phyloP scores from a whole-genome alignment of 1,140 invertebrate genomes.

The Apis mellifera region DNA sequence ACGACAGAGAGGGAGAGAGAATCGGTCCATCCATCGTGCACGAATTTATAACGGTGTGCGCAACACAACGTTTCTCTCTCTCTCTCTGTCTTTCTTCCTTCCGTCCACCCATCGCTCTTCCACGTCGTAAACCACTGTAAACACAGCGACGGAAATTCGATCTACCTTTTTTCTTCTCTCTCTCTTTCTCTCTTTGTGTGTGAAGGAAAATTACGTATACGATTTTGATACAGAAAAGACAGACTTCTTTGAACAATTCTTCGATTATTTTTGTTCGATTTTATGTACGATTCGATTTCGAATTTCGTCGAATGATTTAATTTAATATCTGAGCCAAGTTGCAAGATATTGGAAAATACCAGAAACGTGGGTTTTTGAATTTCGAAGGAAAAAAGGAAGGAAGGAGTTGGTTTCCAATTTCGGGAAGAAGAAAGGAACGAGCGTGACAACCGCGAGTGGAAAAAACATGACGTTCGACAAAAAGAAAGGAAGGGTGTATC shows the following conservation, averaged over 20 bases:
- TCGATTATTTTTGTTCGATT: no score
- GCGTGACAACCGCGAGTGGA: slow-evolving; percentile 11
- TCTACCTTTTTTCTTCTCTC: background rate
- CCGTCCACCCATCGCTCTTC: background rate
- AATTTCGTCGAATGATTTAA: no score
- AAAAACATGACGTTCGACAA: slow-evolving; percentile 7
- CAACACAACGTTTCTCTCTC: slow-evolving; percentile 17
- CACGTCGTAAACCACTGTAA: slow-evolving; percentile 44
- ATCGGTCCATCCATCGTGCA: slow-evolving; percentile 29
- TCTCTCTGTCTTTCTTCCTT: background rate
- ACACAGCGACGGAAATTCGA: slow-evolving; percentile 38
- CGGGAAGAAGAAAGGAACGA: background rate
- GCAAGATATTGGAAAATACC: no score
- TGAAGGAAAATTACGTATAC: slow-evolving; percentile 30
- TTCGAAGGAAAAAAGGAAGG: no score
- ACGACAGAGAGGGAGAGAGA: slow-evolving; percentile 23
- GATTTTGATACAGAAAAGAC: no score
- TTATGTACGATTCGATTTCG: no score
- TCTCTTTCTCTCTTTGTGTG: background rate
- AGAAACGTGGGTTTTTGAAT: no score
- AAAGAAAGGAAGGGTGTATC: background rate
- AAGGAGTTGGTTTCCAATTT: no score
- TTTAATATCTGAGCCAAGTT: no score
- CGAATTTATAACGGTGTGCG: slow-evolving; percentile 62
- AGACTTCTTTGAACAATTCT: no score